Percentiles rank a stretch among this genome's conserved stretches.
Conservation (phyloP, 2,888 invertebrate genomes). For the Cephonodes hylas region DNA sequence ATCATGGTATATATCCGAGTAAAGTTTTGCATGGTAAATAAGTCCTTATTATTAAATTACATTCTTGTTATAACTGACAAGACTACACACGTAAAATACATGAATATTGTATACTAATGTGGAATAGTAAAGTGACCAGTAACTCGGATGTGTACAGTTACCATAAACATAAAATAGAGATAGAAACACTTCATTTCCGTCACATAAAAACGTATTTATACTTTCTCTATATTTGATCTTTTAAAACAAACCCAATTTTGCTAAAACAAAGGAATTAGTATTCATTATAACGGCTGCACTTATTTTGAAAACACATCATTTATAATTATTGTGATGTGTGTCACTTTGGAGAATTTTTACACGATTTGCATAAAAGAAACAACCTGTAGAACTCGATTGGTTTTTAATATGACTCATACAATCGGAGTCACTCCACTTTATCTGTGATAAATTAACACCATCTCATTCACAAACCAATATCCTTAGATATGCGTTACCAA, state of each 20-base stretch:
- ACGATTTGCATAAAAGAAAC: conserved; percentile 39
- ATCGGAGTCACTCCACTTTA: conserved; percentile 23
- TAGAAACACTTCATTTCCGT: neutral
- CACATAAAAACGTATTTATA: neutral
- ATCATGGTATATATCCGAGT: no score
- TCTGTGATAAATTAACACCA: conserved; percentile 1
- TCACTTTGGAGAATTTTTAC: conserved; percentile 39
- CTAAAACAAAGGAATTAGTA: neutral
- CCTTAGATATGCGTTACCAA: neutral
- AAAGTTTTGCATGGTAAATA: no score
- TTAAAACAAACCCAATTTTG: neutral
- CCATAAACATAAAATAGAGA: neutral
- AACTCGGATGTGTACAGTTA: neutral
- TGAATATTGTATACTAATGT: neutral
- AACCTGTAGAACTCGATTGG: conserved; percentile 37
- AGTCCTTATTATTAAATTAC: no score
- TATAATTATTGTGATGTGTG: conserved; percentile 31
- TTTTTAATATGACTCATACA: conserved; percentile 42
- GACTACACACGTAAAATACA: neutral
- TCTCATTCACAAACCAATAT: conserved; percentile 1
- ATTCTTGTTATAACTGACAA: neutral
- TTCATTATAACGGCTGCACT: conserved; percentile 43
- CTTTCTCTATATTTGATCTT: neutral
- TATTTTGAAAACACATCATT: conserved; percentile 41
- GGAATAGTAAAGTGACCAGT: neutral